A percentile compares a stretch with the other conserved stretches of the same genome.
Conservation (phyloP, 2,797 vertebrate genomes). For the Notolepis coatsorum region DNA sequence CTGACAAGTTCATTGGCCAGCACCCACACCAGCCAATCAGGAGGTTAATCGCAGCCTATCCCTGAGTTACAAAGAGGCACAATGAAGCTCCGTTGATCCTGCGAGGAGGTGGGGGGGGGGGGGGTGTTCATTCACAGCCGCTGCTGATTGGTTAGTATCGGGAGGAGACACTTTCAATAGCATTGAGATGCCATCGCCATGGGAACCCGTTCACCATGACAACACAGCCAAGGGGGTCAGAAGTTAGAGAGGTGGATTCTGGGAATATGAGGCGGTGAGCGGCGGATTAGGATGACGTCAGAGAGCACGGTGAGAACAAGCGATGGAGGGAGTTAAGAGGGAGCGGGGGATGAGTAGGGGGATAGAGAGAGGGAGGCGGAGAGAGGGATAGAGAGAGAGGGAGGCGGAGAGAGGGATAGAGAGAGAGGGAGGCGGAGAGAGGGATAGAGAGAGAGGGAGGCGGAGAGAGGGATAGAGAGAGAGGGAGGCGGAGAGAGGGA, state of each 20-base stretch:
- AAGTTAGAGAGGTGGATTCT: conserved; percentile 34
- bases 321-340: neutral
- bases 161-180: conserved; percentile 17
- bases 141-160: conserved; percentile 59
- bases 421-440: neutral
- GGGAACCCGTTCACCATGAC: conserved; percentile 47
- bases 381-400: too few relatives aligned
- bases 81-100: conserved; percentile 35
- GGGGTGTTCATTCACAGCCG: too few relatives aligned
- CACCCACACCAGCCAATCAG: conserved; percentile 50
- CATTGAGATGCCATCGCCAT: conserved; percentile 18
- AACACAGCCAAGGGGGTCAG: conserved; percentile 51
- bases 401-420: too few relatives aligned
- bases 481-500: neutral
- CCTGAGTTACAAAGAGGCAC: conserved; percentile 24
- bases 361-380: neutral
- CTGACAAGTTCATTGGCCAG: conserved; percentile 44
- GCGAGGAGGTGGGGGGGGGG: too few relatives aligned
- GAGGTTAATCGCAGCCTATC: conserved; percentile 60
- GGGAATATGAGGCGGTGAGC: conserved; percentile 26
- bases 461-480: conserved; percentile 14
- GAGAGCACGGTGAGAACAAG: neutral
- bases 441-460: conserved; percentile 24
- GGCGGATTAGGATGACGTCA: neutral
- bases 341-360: neutral